Evolutionary conservation across 2,113 vertebrate species (phyloP).

Genomic region (Hepsetus odoe): DNA sequence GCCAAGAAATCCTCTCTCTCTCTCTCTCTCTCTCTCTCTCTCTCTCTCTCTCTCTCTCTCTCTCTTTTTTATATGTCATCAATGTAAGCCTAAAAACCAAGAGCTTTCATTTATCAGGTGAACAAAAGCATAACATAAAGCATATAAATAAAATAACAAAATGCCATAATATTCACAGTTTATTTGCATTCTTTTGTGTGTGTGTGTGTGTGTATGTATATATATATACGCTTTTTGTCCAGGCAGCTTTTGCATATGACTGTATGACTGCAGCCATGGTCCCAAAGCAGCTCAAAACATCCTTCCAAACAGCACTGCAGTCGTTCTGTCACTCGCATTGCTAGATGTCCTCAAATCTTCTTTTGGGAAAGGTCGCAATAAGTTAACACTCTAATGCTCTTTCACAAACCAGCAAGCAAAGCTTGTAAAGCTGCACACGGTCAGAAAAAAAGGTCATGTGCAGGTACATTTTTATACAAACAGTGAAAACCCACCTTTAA

Average conservation of each 20-base stretch:
- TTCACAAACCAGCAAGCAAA: conserved; percentile 29
- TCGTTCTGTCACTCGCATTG: conserved; percentile 23
- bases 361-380: conserved; percentile 38
- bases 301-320: neutral
- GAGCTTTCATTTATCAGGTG: no score
- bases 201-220: no score
- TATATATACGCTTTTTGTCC: neutral
- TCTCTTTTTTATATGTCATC: no score
- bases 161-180: no score
- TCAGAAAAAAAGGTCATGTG: no score
- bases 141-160: no score
- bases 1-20: conserved; percentile 1
- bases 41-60: conserved; percentile 14
- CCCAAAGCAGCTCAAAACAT: neutral
- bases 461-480: no score
- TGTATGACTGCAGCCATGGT: neutral
- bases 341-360: conserved; percentile 6
- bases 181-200: no score
- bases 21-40: neutral
- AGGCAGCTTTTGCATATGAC: neutral
- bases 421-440: conserved; percentile 16
- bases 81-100: no score
- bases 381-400: conserved; percentile 20
- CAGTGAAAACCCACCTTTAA: no score
- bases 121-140: no score